Base-by-base conservation (phyloP, 2,888 invertebrate genomes). In the Rotaria socialis region DNA sequence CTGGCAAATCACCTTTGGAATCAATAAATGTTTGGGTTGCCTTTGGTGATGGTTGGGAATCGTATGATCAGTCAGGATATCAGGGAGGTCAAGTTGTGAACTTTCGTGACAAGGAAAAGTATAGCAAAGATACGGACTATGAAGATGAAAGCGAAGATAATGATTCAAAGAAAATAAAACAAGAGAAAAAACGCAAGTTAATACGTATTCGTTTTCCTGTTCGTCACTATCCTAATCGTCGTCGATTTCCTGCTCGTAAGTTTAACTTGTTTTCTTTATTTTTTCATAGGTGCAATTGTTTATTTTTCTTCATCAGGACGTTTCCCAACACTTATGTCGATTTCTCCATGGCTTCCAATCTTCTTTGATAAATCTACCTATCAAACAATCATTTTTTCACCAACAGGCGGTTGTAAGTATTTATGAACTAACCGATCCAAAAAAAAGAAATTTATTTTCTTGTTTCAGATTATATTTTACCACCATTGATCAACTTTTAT, bases 381-480 rank as follows among this genome's bases (percentile, higher is more conserved):
- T 67, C 60, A 67, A 67, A 67, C 60, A 67, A 14, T 67, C 27
- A 67, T 67, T n/a, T 67, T 67, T 67, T 67, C 60, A 67, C 60
- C 60, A n/a, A 35, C 60, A 27, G 60, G 60, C 27, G 60, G 60
- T 5, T 35, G 60, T 67, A n/a, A 67, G 60, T 67, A 67, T 67
- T 11, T 60, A 5, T 7, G 10, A 27, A 0, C 35, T 11, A 35
- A 35, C 5, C 14, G 10, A n/a, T 50, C n/a, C n/a, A n/a, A n/a
- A n/a, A n/a, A n/a, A n/a, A n/a, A n/a, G n/a, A n/a, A n/a, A n/a
- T n/a, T n/a, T n/a, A n/a, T n/a, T n/a, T n/a, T 27, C 6, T 4
- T 67, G 8, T 10, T 35, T 14, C 14, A 67, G 60, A 35, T 1
- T 67, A 67, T 16, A 67, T 67, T 14, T 67, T 67, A 67, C 60